These are phyloP conservation scores for Pangasius djambal DNA, from an alignment of 2,797 vertebrate species.

Conservation along the genomic window DNA sequence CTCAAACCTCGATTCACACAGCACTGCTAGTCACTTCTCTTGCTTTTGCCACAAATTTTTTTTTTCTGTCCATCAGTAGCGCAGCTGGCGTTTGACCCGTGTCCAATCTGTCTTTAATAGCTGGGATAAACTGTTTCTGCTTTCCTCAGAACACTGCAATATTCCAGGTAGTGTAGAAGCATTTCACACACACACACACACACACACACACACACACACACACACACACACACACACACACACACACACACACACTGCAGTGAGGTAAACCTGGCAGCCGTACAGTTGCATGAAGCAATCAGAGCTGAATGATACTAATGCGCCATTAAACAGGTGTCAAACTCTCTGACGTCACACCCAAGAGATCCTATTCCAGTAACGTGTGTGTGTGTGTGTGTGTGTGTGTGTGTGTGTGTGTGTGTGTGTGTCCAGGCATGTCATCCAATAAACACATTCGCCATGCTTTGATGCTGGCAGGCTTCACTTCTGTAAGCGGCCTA, in stretches of 20 bases:
- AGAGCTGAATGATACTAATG: conserved; percentile 28
- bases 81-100: neutral
- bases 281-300: conserved; percentile 4
- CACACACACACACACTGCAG: neutral
- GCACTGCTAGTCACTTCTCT: too few relatives aligned
- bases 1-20: neutral
- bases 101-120: neutral
- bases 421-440: conserved; percentile 14
- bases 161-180: conserved; percentile 29
- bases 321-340: conserved; percentile 38
- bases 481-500: conserved; percentile 8
- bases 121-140: conserved; percentile 11
- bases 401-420: conserved; percentile 1
- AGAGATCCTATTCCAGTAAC: conserved; percentile 18
- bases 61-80: neutral
- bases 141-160: conserved; percentile 7
- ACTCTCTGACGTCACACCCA: conserved; percentile 26
- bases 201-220: conserved; percentile 11
- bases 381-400: conserved; percentile 5
- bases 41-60: neutral
- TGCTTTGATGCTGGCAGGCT: conserved; percentile 34
- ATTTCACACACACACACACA: conserved; percentile 2
- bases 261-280: conserved; percentile 28
- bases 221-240: neutral
- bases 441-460: conserved; percentile 41